phyloP scores from a whole-genome alignment of 2,888 invertebrate genomes.

The Protonemura montana region DNA sequence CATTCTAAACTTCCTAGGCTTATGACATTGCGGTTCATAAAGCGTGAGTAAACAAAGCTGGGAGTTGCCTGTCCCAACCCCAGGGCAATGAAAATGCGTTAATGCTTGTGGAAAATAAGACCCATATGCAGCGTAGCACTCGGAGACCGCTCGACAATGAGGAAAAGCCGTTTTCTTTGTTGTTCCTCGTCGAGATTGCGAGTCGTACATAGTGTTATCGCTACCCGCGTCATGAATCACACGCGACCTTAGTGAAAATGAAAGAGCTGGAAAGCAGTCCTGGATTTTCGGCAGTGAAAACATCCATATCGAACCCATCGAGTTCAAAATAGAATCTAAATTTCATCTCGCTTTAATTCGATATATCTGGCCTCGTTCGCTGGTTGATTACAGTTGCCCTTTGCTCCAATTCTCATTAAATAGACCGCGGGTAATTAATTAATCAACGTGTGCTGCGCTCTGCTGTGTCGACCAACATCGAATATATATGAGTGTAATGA shows the following conservation, averaged over 20 bases:
- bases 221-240: no score
- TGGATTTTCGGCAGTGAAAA: neutral
- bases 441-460: neutral
- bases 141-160: neutral
- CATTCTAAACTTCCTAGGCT: no score
- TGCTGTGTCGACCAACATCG: neutral
- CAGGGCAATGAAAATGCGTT: neutral
- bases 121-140: neutral
- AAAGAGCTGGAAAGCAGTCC: neutral
- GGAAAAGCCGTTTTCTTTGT: neutral
- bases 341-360: neutral
- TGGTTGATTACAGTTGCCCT: constrained; percentile 2
- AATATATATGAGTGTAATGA: neutral
- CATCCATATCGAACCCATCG: neutral
- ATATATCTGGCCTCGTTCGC: neutral
- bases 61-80: no score
- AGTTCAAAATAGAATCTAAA: neutral
- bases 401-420: constrained; percentile 1
- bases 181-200: neutral
- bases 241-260: no score
- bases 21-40: no score
- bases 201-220: no score
- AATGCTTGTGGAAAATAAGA: neutral
- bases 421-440: neutral
- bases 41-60: no score